Conservation (phyloP, 2,113 vertebrate genomes). For the Peromyscus maniculatus region DNA sequence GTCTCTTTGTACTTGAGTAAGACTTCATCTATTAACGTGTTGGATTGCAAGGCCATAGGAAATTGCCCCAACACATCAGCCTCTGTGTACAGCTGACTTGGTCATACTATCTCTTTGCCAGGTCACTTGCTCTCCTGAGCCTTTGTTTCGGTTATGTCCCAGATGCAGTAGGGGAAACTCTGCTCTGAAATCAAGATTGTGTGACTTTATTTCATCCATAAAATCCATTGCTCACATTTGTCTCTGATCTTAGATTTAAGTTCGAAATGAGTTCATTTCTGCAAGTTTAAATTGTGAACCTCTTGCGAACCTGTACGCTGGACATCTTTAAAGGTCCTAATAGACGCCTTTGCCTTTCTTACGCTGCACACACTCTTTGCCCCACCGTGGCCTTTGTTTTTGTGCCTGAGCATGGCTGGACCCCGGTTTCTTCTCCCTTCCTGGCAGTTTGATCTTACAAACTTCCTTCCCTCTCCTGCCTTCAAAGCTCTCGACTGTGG, state of each 20-base stretch:
- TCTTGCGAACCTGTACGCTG: neutral
- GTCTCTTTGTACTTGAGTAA: neutral
- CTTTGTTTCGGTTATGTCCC: neutral
- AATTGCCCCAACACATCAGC: neutral
- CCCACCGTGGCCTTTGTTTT: neutral
- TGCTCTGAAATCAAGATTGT: neutral
- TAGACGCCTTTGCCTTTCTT: neutral
- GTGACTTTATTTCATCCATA: neutral
- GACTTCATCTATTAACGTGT: neutral
- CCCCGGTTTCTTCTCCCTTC: slow-evolving; percentile 11
- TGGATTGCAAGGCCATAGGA: neutral
- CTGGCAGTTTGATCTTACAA: neutral
- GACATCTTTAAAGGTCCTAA: neutral
- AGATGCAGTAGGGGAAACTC: neutral
- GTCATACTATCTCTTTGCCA: neutral
- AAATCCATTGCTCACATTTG: neutral
- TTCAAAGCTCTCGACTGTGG: slow-evolving; percentile 13
- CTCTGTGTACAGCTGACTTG: neutral
- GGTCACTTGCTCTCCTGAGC: neutral
- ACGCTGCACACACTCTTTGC: neutral
- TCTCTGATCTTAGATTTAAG: neutral
- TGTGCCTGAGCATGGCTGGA: neutral
- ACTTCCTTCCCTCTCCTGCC: neutral
- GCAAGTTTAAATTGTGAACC: neutral
- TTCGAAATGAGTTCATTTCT: slow-evolving; percentile 33